Base-by-base conservation (phyloP, 1,140 invertebrate genomes). In the Caerostris darwini region DNA sequence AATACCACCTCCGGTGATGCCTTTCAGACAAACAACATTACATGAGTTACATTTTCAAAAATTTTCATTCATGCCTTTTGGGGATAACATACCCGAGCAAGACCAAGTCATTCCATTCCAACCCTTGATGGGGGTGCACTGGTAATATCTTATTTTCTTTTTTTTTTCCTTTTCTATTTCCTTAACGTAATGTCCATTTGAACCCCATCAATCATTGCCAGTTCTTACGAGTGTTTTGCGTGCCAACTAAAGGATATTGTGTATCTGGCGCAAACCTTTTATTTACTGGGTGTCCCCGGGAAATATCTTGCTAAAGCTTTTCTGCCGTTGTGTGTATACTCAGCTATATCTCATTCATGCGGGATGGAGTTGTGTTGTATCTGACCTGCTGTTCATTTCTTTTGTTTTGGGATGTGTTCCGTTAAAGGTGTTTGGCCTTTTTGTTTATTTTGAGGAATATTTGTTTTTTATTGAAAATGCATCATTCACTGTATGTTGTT, bases 141-240 rank as follows among this genome's bases (percentile, higher is more conserved):
- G 54, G 10, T 85, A 85, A 85, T 85, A 85, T 85, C 56, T 85
- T 17, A 57, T 19, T 85, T 85, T 58, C n/a, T 83, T 56, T 67
- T 3, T 6, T 5, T 67, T 14, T 12, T 6, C 64, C 0, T 85
- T 58, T 59, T 50, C 83, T 57, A 17, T 90, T 54, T 56, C 88
- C 67, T 8, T n/a, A 14, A 71, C 54, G 83, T 12, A 50, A 14
- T 67, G 19, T 77, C 88, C 67, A 90, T 77, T 77, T 59, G 53
- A n/a, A 77, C 69, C 56, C 10, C 64, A 90, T 90, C 85, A 87
- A 87, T 87, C 85, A 87, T 87, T 64, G 85, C 85, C 85, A 87
- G 61, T 57, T 7, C 88, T 90, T 90, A 90, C 67, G 67, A 90
- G 64, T 77, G 88, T 90, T 90, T 90, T 34, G 88, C 88, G 88